Evolutionary conservation across 2,797 vertebrate species (phyloP), one percentile per base, ranked within the genome.

Genomic region (Chrysocyon brachyurus): DNA sequence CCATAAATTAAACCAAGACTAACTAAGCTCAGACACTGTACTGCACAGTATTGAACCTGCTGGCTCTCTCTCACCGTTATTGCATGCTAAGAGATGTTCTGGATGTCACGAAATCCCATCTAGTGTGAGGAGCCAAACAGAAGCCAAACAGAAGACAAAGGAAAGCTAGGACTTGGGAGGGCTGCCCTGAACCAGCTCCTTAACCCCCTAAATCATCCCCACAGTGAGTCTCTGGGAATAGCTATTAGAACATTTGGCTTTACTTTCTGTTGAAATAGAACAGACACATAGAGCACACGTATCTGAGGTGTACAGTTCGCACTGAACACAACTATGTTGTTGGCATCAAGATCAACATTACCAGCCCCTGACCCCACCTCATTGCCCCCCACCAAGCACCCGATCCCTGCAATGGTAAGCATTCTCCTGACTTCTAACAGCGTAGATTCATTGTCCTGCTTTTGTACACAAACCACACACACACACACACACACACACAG

Each of bases 21-120:
- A 1, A 22, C 17, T 24, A 1, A 22, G 26, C n/a, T 2, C 0
- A 40, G 21, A 33, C 15, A 10, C 24, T 0, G 0, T 11, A 2
- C 1, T n/a, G 68, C 40, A 5, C 0, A 0, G 66, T 11, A 10
- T 24, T 33, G 57, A 64, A 21, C 1, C 66, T 4, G 3, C 36
- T 31, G 28, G 59, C 14, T 61, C 40, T 22, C 3, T 21, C n/a
- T 40, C 11, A 3, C 64, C 26, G 16, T 24, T 2, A 2, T 17
- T 6, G 85, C 12, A 0, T 11, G 21, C 11, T 31, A 24, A 36
- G 90, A 52, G 31, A 40, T 6, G 6, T 19, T 77, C 52, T 66
- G 59, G 52, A 15, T 21, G 19, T 59, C 52, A 8, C 12, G 6
- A 26, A 75, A 40, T 82, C 68, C 12, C 66, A 12, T 16, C 68